These are phyloP conservation scores for Stenoptilia bipunctidactyla DNA, from an alignment of 2,888 invertebrate species.

Conservation along the genomic window DNA sequence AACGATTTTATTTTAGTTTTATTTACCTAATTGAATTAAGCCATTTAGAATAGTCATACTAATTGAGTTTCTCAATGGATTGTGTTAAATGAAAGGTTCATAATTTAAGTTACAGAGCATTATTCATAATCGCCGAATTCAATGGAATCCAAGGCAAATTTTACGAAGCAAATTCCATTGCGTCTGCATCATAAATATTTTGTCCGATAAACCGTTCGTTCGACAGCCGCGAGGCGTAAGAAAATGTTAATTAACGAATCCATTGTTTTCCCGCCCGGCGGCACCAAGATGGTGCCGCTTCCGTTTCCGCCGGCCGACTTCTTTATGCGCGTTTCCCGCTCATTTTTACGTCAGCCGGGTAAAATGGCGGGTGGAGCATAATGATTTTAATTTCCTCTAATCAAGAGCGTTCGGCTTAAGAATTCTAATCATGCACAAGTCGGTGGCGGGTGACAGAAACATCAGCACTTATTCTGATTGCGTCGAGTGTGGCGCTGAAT, in stretches of 20 bases:
- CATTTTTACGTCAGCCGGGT: conserved; percentile 60
- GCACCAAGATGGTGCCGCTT: conserved; percentile 72
- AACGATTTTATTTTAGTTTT: too few relatives aligned
- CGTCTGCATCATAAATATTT: conserved; percentile 67
- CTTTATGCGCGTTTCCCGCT: conserved; percentile 67
- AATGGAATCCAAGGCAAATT: conserved; percentile 42
- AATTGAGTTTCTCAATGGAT: too few relatives aligned
- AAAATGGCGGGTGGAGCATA: conserved; percentile 52
- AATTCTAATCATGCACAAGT: conserved; percentile 62
- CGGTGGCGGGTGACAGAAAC: conserved; percentile 57
- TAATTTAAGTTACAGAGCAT: conserved; percentile 7
- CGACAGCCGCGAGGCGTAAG: conserved; percentile 75
- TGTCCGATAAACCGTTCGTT: conserved; percentile 72
- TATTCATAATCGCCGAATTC: conserved; percentile 15
- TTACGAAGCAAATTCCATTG: conserved; percentile 56
- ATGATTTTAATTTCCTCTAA: conserved; percentile 73
- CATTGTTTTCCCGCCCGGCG: conserved; percentile 78
- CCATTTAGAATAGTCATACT: too few relatives aligned
- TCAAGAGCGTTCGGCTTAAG: conserved; percentile 70
- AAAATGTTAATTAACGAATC: conserved; percentile 85
- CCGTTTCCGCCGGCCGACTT: conserved; percentile 66
- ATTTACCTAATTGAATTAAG: too few relatives aligned
- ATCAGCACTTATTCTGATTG: conserved; percentile 71
- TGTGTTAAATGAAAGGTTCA: too few relatives aligned
- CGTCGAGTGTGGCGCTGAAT: conserved; percentile 69